A percentile compares a stretch with the other conserved stretches of the same genome.
phyloP scores from a whole-genome alignment of 2,888 invertebrate species.

The Capitulum mitella region DNA sequence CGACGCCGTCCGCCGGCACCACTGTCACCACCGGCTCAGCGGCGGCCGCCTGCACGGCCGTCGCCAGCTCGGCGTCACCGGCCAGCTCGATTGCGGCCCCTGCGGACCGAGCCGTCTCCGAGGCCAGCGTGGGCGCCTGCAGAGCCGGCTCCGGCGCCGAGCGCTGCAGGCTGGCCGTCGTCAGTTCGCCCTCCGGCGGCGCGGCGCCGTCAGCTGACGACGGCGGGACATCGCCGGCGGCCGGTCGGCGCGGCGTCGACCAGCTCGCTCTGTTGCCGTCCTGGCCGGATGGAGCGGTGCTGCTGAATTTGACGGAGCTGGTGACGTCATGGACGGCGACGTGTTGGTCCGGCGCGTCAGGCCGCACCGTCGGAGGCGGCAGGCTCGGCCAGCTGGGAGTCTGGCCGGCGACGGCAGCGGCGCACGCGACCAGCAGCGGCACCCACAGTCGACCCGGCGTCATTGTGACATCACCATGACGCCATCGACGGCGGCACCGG shows the following conservation, averaged over 20 bases:
- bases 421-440: slow-evolving; percentile 3
- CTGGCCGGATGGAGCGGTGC: too few species aligned
- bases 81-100: too few species aligned
- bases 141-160: background rate
- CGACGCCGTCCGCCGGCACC: background rate
- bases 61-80: background rate
- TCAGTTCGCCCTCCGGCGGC: background rate
- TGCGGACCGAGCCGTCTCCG: background rate
- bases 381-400: too few species aligned
- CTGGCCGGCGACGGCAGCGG: background rate
- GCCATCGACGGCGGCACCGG: background rate
- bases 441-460: background rate
- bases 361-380: background rate
- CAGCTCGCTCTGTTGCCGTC: too few species aligned
- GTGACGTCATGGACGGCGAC: too few species aligned
- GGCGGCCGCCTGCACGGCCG: background rate
- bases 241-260: background rate
- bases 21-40: background rate
- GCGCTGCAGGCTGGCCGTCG: background rate
- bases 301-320: too few species aligned
- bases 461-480: background rate
- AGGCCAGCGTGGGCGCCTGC: background rate
- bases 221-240: background rate
- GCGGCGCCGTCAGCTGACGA: background rate
- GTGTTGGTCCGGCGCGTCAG: background rate